Percentiles rank a stretch among this genome's conserved stretches.
phyloP scores from a whole-genome alignment of 2,797 vertebrate genomes.

The Tadarida brasiliensis region DNA sequence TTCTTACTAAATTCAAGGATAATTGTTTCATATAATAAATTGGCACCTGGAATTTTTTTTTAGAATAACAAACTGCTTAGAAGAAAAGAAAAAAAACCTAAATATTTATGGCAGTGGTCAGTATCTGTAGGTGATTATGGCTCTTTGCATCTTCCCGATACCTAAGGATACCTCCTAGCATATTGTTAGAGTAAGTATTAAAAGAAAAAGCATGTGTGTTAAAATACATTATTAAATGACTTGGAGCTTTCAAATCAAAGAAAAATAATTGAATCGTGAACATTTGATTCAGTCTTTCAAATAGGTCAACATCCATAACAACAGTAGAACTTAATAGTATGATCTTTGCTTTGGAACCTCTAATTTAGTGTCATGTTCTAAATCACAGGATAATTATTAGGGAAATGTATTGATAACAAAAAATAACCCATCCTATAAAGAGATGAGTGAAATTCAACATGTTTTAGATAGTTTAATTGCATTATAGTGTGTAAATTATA shows the following conservation, averaged over 20 bases:
- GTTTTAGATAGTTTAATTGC: slow-evolving; percentile 6
- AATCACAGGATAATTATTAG: slow-evolving; percentile 42
- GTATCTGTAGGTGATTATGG: neutral
- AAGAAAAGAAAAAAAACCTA: slow-evolving; percentile 4
- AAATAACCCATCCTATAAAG: slow-evolving; percentile 9
- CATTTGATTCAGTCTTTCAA: slow-evolving; percentile 8
- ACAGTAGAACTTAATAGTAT: slow-evolving; percentile 23
- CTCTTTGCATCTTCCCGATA: neutral
- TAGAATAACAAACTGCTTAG: slow-evolving; percentile 43
- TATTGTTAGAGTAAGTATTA: slow-evolving; percentile 27
- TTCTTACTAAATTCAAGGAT: neutral
- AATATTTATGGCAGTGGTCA: neutral
- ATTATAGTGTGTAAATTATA: neutral
- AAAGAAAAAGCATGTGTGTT: neutral
- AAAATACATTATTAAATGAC: slow-evolving; percentile 34
- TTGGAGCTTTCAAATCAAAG: slow-evolving; percentile 35
- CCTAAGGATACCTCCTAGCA: neutral
- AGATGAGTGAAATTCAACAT: neutral
- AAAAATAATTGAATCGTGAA: slow-evolving; percentile 52
- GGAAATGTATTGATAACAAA: neutral
- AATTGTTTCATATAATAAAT: slow-evolving; percentile 46
- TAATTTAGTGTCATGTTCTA: neutral
- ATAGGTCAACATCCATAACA: neutral
- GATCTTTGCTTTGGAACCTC: slow-evolving; percentile 37
- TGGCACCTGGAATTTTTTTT: slow-evolving; percentile 38